Evolutionary conservation across 30 jellyfish, hydroid and myxozoan species (phyloP).

Genomic region (Aurelia sp.): DNA sequence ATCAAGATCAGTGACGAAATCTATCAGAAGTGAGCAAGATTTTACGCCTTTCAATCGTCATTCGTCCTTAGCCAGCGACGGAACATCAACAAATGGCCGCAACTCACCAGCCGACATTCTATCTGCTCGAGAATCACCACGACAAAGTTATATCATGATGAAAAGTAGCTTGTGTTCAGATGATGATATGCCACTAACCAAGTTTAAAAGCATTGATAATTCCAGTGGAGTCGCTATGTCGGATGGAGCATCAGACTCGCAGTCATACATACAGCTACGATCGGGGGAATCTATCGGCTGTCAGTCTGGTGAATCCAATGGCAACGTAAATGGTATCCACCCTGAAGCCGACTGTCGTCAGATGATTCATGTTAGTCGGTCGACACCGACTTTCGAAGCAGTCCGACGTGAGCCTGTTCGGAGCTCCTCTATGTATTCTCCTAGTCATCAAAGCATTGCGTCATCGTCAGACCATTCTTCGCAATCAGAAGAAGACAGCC

Average conservation of each 20-base stretch:
- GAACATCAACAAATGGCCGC: conserved; percentile 23
- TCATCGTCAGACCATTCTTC: background rate
- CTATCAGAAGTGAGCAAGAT: conserved; percentile 14
- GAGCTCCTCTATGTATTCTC: conserved; percentile 10
- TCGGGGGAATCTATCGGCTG: too few relatives aligned
- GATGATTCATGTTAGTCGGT: conserved; percentile 24
- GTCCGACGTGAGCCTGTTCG: conserved; percentile 9
- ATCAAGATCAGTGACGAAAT: background rate
- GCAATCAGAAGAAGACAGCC: background rate
- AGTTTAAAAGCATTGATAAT: background rate
- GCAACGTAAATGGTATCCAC: background rate
- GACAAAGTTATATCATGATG: background rate
- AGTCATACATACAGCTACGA: background rate
- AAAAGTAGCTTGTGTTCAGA: background rate
- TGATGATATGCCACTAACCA: background rate
- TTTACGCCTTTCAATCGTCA: background rate
- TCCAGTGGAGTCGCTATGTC: background rate
- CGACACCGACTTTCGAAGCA: conserved; percentile 32
- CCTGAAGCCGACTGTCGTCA: background rate
- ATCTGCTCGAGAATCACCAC: background rate
- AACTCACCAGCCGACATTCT: conserved; percentile 19
- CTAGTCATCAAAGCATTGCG: background rate
- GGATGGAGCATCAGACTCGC: background rate
- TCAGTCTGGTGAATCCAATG: too few relatives aligned
- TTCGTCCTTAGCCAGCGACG: conserved; percentile 1